Conservation (phyloP, 2,113 vertebrate genomes). For the Prionailurus bengalensis region DNA sequence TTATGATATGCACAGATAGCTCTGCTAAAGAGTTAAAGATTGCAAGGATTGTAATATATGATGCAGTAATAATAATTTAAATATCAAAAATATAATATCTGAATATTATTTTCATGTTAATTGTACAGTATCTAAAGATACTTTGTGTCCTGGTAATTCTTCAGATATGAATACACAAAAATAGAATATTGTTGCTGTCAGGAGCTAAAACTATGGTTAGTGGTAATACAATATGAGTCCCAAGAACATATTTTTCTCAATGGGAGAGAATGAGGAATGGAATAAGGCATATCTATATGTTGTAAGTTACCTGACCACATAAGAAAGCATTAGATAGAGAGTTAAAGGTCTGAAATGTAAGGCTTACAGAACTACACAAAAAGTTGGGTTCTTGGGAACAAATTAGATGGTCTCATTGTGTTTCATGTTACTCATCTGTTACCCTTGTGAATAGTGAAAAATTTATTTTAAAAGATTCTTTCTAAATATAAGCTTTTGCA, state of each 20-base stretch:
- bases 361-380: not conserved
- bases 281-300: not conserved
- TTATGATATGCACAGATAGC: not conserved
- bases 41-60: not conserved
- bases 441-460: not conserved
- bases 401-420: not conserved
- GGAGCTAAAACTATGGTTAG: not conserved
- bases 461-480: not conserved
- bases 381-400: not conserved
- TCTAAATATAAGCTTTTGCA: not conserved
- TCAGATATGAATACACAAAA: not conserved
- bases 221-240: not conserved
- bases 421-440: not conserved
- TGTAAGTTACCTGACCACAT: not conserved
- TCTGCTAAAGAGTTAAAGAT: not conserved
- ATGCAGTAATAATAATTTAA: not conserved
- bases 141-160: not conserved
- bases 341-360: not conserved
- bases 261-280: not conserved
- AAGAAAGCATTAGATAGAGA: not conserved
- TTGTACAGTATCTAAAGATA: not conserved
- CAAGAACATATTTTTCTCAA: not conserved
- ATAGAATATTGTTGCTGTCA: not conserved
- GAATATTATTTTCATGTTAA: not conserved
- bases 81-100: not conserved